Base-by-base conservation (phyloP, 30 jellyfish, hydroid and myxozoan genomes). In the Aurelia sp. region DNA sequence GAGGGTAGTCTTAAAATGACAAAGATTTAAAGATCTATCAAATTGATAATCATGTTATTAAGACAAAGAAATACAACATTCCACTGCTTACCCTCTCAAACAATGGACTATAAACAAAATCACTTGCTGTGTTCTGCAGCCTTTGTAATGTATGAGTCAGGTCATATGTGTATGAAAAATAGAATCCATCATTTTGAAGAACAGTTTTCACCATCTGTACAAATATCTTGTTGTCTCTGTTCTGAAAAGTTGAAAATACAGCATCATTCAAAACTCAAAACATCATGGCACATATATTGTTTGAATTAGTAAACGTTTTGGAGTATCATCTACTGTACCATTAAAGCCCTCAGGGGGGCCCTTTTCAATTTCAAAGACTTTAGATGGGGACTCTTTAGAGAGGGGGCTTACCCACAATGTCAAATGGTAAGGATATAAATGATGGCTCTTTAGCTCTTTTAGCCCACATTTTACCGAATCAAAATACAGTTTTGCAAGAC, bases 101-200 rank as follows among this genome's bases (percentile, higher is more conserved):
- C 16, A 94, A 88, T 2, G 99, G 99, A 21, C 66, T 61, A 33
- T 89, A 72, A 27, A 73, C 78, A 69, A 94, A 94, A 82, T 94
- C 99, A 27, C 88, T 65, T 12, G 98, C 73, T 4, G 99, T 82
- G 68, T 94, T 88, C 21, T 94, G 92, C 51, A 94, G 67, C 67
- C 99, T 78, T 77, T 96, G 98, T 55, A 83, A 53, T 35, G 98
- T 58, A 64, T 91, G 98, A 9, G 99, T 91, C 11, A 96, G 82
- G 63, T 96, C 99, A 83, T 85, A 84, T 2, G 98, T 90, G 89
- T 96, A 96, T 20, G 98, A 90, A 87, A 96, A 96, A 63, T 96
- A 96, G 95, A 90, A 91, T 38, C 98, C 97, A 66, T 94, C 97
- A 11, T 90, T 80, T 63, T 94, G 92, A 16, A 94, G 84, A 3